A percentile compares a stretch with the other conserved stretches of the same genome.
Conservation (phyloP, 2,888 invertebrate genomes). For the Herminia tarsipennalis region DNA sequence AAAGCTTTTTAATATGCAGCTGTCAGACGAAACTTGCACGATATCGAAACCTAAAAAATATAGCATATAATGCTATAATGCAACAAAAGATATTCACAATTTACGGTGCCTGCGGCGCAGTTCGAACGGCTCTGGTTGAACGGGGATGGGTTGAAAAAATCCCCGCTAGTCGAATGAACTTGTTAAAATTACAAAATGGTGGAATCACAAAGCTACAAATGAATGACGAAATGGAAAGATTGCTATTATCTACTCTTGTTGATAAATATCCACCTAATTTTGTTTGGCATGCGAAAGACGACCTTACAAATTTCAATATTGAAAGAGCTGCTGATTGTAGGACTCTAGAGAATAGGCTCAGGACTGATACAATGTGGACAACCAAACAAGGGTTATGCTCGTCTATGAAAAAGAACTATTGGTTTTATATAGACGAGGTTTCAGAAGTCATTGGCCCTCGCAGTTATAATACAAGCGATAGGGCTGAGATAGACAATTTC, state of each 20-base stretch:
- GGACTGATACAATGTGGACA: conserved; percentile 70
- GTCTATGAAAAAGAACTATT: conserved; percentile 86
- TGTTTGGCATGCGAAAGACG: conserved; percentile 68
- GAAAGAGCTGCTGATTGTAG: conserved; percentile 57
- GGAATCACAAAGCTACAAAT: conserved; percentile 53
- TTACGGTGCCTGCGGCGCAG: conserved; percentile 78
- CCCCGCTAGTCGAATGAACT: conserved; percentile 68
- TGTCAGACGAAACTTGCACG: conserved; percentile 62
- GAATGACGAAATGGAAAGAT: conserved; percentile 65
- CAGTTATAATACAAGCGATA: conserved; percentile 87
- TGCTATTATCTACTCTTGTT: conserved; percentile 73
- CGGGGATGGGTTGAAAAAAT: conserved; percentile 91
- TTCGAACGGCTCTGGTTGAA: conserved; percentile 86
- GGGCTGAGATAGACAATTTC: conserved; percentile 86
- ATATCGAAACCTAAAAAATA: conserved; percentile 67
- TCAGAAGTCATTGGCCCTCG: conserved; percentile 90
- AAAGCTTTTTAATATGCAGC: conserved; percentile 62
- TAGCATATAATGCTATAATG: conserved; percentile 78
- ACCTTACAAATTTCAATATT: conserved; percentile 46
- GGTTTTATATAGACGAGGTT: conserved; percentile 86
- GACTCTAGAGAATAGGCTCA: conserved; percentile 70
- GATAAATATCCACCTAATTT: conserved; percentile 69
- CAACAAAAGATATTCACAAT: conserved; percentile 84
- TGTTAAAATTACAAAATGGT: conserved; percentile 65
- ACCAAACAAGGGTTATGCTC: conserved; percentile 81